Evolutionary conservation across 2,113 vertebrate genomes (phyloP), one percentile per base, ranked within the genome.

Genomic region (Gymnocephalus cernua): DNA sequence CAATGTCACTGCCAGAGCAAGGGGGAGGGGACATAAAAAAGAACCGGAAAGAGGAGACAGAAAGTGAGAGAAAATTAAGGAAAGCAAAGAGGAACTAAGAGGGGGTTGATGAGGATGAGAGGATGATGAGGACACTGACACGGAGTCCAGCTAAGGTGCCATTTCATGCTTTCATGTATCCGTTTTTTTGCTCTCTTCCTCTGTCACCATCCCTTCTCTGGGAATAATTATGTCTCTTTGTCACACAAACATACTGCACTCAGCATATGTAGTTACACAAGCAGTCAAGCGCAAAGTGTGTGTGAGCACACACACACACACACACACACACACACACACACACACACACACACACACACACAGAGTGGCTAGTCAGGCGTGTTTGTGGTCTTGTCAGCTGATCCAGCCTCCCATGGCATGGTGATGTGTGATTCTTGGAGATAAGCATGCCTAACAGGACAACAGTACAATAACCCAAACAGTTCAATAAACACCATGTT

Each of bases 1-100:
- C 93, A 93, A 92, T 91, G 92, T 93, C 92, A 92, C 91, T 87
- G 86, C 70, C 88, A 84, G 75, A 90, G 87, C 82, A 91, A 89
- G 90, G 90, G 92, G 92, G 88, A 88, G 86, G 92, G 89, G 80
- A 79, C 29, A 66, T 11, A 32, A 63, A 82, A 69, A 47, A 75
- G 12, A 66, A 16, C 71, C 6, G 23, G 23, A 71, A 35, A 53
- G 58, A 65, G 27, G 29, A 50, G 32, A 29, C 50, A 84, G 27
- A 78, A 12, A 58, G 58, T 41, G 38, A 41, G 14, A 50, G 41
- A 48, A 27, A 63, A 56, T 47, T 64, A 58, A 77, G 23, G 63
- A 76, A 57, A 83, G 25, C 21, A 53, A 77, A 48, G 51, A 84
- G 29, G 16, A 87, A 69, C 29, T 57, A 29, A 76, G 58, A 54